Evolutionary conservation across 2,113 vertebrate species (phyloP).

Genomic region (Erythrocercus mccallii): DNA sequence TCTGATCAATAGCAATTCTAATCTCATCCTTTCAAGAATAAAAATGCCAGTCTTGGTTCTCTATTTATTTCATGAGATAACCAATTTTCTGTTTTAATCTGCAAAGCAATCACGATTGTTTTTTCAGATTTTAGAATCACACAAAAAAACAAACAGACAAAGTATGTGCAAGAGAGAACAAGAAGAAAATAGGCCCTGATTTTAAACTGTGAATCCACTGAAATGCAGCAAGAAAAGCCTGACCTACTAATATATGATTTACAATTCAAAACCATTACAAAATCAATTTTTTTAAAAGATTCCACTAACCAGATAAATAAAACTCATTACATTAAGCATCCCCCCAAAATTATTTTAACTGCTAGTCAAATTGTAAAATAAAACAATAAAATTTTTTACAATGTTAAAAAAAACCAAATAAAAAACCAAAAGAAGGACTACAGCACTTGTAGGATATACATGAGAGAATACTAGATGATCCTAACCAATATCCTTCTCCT

Average conservation of each 20-base stretch:
- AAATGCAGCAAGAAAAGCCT: constrained; percentile 50
- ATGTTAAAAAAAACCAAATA: no score
- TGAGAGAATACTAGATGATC: neutral
- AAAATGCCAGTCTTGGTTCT: neutral
- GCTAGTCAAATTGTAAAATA: neutral
- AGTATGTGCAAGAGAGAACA: accelerated
- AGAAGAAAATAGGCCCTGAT: neutral
- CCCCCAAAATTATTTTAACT: neutral
- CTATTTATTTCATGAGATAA: constrained; percentile 45
- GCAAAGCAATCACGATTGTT: constrained; percentile 8
- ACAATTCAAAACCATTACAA: constrained; percentile 74
- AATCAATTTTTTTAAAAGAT: constrained; percentile 68
- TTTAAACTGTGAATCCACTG: neutral
- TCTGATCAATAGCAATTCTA: constrained; percentile 66
- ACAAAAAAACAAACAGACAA: neutral
- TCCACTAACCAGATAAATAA: constrained; percentile 30
- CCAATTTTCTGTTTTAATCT: constrained; percentile 57
- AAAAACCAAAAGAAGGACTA: neutral
- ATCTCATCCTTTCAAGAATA: constrained; percentile 59
- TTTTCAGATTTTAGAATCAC: constrained; percentile 30
- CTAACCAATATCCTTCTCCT: neutral
- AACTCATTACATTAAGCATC: neutral
- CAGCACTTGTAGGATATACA: neutral
- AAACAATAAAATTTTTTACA: no score
- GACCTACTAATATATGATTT: constrained; percentile 64